phyloP scores from a whole-genome alignment of 2,797 vertebrate genomes.

The Phyllotis vaccarum region DNA sequence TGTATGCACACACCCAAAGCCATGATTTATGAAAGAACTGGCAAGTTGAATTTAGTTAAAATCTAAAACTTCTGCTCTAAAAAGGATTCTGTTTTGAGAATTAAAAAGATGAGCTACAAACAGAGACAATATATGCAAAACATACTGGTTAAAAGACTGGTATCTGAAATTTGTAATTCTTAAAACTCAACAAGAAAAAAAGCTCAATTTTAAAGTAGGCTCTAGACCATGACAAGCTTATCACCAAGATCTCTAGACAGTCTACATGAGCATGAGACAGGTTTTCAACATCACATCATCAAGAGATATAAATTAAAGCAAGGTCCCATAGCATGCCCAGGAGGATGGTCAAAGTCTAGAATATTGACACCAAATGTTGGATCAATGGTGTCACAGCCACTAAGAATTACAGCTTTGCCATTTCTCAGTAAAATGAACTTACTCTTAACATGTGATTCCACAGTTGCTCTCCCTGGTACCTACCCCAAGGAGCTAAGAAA shows the following conservation, averaged over 20 bases:
- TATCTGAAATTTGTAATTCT: slow-evolving; percentile 24
- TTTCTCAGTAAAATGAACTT: not conserved
- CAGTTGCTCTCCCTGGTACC: not conserved
- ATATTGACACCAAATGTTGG: not conserved
- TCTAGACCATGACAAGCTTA: not conserved
- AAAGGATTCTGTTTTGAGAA: slow-evolving; percentile 2
- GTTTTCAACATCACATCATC: not conserved
- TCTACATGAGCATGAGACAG: not conserved
- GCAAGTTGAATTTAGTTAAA: slow-evolving; percentile 28
- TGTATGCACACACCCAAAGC: too few species aligned
- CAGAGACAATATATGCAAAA: slow-evolving; percentile 60
- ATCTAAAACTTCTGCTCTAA: slow-evolving; percentile 20
- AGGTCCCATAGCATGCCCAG: not conserved
- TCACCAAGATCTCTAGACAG: slow-evolving; percentile 1
- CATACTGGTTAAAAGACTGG: slow-evolving; percentile 35
- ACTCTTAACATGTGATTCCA: not conserved
- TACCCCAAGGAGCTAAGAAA: slow-evolving; percentile 18
- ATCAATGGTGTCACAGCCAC: not conserved
- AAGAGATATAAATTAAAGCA: not conserved
- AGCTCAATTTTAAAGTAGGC: slow-evolving; percentile 1
- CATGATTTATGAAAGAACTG: not conserved
- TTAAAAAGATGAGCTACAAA: slow-evolving; percentile 17
- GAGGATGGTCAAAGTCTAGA: not conserved
- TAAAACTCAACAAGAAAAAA: slow-evolving; percentile 54
- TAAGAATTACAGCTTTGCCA: not conserved